These are phyloP conservation scores for Hyphantria cunea DNA, from an alignment of 1,140 invertebrate genomes.

Conservation along the genomic window DNA sequence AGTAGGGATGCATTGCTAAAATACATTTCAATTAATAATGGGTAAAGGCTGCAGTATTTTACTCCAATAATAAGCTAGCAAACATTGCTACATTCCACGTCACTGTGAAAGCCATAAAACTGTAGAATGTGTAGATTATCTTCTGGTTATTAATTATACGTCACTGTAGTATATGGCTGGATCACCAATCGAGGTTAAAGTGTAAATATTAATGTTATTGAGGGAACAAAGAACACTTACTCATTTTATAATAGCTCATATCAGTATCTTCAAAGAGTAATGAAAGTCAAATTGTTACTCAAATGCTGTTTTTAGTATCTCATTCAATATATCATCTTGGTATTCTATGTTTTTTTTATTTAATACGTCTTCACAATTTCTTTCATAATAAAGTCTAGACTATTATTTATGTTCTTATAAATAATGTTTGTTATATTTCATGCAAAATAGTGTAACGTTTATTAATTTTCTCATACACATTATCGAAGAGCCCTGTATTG, in stretches of 20 bases:
- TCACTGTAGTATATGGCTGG: too few relatives aligned
- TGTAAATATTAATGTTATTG: slow-evolving; percentile 15
- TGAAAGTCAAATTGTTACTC: not conserved
- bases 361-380: not conserved
- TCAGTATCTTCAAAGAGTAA: slow-evolving; percentile 13
- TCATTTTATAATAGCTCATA: slow-evolving; percentile 12
- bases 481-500: slow-evolving; percentile 19
- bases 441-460: slow-evolving; percentile 2
- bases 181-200: too few relatives aligned
- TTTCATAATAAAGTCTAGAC: not conserved
- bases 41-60: slow-evolving; percentile 25
- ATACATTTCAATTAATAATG: slow-evolving; percentile 58
- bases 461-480: slow-evolving; percentile 13
- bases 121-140: too few relatives aligned
- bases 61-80: slow-evolving; percentile 19
- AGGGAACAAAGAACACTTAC: slow-evolving; percentile 7
- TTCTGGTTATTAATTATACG: too few relatives aligned
- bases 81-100: not conserved
- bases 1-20: slow-evolving; percentile 40
- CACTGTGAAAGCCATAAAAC: not conserved
- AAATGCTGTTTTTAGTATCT: slow-evolving; percentile 6
- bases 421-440: slow-evolving; percentile 9
- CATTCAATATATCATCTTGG: slow-evolving; percentile 5
- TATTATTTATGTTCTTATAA: slow-evolving; percentile 4
- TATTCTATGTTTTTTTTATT: slow-evolving; percentile 5